These are phyloP conservation scores for Caenorhabditis imperialis DNA, from an alignment of 2,888 invertebrate genomes.

Conservation along the genomic window DNA sequence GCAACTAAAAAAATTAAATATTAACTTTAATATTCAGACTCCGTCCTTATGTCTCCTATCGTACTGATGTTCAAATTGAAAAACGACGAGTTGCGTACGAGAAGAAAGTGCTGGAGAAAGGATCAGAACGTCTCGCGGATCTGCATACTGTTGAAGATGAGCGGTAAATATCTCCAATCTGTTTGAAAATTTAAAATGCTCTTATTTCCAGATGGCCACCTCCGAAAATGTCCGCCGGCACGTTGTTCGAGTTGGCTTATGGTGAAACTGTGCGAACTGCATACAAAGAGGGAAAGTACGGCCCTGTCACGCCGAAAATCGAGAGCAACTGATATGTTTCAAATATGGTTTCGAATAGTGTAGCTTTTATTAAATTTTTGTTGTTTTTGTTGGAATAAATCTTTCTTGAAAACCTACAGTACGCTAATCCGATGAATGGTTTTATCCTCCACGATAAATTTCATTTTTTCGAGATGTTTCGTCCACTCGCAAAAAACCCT, in stretches of 20 bases:
- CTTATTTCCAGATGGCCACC: conserved; percentile 72
- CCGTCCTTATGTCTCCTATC: conserved; percentile 95
- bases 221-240: conserved; percentile 72
- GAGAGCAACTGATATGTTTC: conserved; percentile 8
- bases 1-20: neutral
- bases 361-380: neutral
- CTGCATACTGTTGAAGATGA: conserved; percentile 71
- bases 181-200: neutral
- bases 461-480: too few species aligned
- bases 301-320: neutral
- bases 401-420: too few species aligned
- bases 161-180: conserved; percentile 36
- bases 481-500: too few species aligned
- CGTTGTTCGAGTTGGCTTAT: conserved; percentile 74
- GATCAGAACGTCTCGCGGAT: conserved; percentile 70
- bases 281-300: conserved; percentile 52
- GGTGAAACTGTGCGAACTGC: conserved; percentile 67
- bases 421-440: too few species aligned
- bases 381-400: neutral
- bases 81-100: conserved; percentile 69
- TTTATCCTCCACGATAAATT: too few species aligned
- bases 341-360: neutral
- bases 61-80: conserved; percentile 78
- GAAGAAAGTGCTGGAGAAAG: conserved; percentile 67
- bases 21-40: conserved; percentile 81